Conservation (phyloP, 2,797 vertebrate species). For the Buphagus erythrorhynchus region DNA sequence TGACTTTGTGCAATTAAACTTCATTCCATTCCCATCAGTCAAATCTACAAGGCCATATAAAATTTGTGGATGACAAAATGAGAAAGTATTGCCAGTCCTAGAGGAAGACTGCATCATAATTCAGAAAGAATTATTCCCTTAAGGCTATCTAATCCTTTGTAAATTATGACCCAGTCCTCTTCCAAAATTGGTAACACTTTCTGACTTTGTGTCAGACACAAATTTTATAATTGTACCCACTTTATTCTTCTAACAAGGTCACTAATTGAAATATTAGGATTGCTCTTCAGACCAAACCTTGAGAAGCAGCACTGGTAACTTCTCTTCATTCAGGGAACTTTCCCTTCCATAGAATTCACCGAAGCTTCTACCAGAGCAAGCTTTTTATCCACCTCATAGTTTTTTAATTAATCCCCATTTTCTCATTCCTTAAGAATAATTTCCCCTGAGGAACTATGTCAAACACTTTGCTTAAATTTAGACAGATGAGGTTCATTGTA, state of each 20-base stretch:
- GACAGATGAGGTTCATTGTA: background rate
- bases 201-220: background rate
- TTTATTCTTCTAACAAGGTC: background rate
- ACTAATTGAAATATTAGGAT: background rate
- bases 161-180: background rate
- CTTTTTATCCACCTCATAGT: background rate
- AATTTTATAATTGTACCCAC: background rate
- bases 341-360: background rate
- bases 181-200: background rate
- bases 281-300: background rate
- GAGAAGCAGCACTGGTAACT: background rate
- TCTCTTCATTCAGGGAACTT: background rate
- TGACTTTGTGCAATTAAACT: constrained; percentile 39
- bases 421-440: background rate
- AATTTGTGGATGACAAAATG: constrained; percentile 27
- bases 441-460: background rate
- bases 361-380: background rate
- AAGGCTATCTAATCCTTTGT: background rate
- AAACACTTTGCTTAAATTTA: background rate
- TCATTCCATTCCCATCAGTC: constrained; percentile 4
- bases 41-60: constrained; percentile 19
- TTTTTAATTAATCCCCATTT: constrained; percentile 12
- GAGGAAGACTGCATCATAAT: background rate
- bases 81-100: background rate
- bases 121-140: constrained; percentile 20